Evolutionary conservation across 1,140 invertebrate species (phyloP).

Genomic region (Dysdera silvatica): DNA sequence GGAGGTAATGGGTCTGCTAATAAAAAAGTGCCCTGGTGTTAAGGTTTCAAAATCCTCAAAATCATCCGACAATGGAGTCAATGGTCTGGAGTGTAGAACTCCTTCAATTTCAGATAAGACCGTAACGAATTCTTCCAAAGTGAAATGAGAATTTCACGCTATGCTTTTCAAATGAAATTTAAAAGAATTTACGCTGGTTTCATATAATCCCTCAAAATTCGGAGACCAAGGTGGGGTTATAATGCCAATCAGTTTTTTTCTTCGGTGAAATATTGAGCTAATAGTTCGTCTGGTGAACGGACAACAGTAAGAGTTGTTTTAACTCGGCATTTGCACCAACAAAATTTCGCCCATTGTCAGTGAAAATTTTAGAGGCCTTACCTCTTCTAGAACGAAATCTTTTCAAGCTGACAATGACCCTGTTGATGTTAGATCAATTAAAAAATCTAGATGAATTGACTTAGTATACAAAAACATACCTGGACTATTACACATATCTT

Average conservation of each 20-base stretch:
- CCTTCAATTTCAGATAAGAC: slow-evolving; percentile 38
- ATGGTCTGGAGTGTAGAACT: slow-evolving; percentile 37
- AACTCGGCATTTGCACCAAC: neutral
- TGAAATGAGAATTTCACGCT: slow-evolving; percentile 12
- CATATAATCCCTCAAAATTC: slow-evolving; percentile 38
- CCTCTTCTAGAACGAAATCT: neutral
- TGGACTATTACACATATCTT: neutral
- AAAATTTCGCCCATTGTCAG: neutral
- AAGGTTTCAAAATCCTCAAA: slow-evolving; percentile 35
- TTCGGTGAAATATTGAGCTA: neutral
- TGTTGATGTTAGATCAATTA: neutral
- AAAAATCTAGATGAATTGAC: slow-evolving; percentile 6
- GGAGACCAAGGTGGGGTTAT: slow-evolving; percentile 44
- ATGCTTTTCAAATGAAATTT: slow-evolving; percentile 33
- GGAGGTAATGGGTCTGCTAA: neutral
- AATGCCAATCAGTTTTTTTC: slow-evolving; percentile 33
- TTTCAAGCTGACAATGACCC: neutral
- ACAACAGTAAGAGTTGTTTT: neutral
- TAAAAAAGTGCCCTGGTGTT: neutral
- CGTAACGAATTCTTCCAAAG: slow-evolving; percentile 37
- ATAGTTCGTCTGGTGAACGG: neutral
- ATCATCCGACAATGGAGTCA: slow-evolving; percentile 35
- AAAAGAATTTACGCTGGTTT: slow-evolving; percentile 30
- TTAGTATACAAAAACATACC: slow-evolving; percentile 15
- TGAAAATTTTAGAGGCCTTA: neutral